Percentiles rank a stretch among this genome's conserved stretches.
These are phyloP conservation scores for Psilopogon haemacephalus DNA, from an alignment of 2,113 vertebrate genomes.

Conservation along the genomic window DNA sequence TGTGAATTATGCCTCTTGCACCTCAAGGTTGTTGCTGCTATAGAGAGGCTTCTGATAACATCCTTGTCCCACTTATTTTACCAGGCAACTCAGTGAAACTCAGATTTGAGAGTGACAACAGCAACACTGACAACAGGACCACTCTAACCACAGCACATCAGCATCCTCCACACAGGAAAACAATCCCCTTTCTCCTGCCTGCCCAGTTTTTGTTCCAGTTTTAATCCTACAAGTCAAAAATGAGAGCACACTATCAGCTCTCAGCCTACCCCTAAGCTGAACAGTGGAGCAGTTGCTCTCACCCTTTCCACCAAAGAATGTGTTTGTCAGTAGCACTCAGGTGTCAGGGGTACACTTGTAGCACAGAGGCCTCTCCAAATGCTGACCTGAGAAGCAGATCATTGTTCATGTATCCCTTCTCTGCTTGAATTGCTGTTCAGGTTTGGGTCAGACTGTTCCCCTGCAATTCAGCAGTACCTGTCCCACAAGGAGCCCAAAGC, in stretches of 20 bases:
- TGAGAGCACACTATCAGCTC: background rate
- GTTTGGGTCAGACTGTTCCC: background rate
- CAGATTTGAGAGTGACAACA: background rate
- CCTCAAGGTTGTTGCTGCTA: background rate
- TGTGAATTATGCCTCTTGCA: background rate
- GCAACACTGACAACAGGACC: background rate
- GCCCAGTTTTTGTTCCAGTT: background rate
- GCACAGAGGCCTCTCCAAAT: background rate
- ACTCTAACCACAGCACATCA: background rate
- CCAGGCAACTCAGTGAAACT: background rate
- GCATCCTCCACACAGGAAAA: background rate
- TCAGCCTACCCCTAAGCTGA: background rate
- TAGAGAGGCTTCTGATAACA: background rate
- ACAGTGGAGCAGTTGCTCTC: background rate
- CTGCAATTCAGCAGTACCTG: background rate
- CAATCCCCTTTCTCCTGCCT: background rate
- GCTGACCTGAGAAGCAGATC: background rate
- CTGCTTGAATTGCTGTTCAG: background rate
- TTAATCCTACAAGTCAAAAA: background rate
- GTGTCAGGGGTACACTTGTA: background rate
- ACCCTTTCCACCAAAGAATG: background rate
- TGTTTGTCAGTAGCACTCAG: background rate
- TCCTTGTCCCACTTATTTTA: background rate
- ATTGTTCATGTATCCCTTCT: background rate
- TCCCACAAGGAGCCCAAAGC: background rate